Conservation (phyloP, 2,797 vertebrate species). For the Muscicapa striata region DNA sequence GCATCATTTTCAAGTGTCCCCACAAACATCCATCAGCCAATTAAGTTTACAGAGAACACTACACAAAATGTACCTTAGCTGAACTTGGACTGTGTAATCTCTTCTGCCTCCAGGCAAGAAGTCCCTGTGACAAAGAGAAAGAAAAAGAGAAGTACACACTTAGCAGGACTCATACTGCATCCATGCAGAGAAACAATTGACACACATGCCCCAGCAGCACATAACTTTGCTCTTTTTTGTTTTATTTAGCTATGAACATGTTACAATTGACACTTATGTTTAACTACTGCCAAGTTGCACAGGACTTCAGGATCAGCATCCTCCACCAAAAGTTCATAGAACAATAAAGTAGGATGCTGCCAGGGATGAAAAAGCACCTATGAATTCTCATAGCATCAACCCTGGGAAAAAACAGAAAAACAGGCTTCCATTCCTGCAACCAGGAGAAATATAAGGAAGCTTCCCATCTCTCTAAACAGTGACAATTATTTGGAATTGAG, state of each 20-base stretch:
- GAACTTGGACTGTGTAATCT: constrained; percentile 98
- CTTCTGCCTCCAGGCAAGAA: constrained; percentile 94
- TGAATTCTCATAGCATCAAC: background rate
- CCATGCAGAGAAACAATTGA: background rate
- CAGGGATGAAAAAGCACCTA: background rate
- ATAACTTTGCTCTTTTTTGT: background rate
- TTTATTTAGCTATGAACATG: background rate
- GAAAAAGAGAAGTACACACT: background rate
- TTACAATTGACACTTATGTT: accelerated
- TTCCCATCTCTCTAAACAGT: background rate
- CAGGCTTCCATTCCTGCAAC: background rate
- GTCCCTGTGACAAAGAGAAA: constrained; percentile 80
- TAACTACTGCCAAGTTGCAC: background rate
- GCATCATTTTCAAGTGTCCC: background rate
- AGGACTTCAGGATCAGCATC: background rate
- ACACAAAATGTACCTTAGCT: constrained; percentile 83
- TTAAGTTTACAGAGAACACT: background rate
- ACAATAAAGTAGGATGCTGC: background rate
- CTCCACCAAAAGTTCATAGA: background rate
- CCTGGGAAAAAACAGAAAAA: background rate
- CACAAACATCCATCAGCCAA: background rate
- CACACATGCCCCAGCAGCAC: background rate
- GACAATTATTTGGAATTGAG: background rate
- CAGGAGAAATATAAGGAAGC: background rate
- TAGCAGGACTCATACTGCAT: background rate